Evolutionary conservation across 2,797 vertebrate species (phyloP), one percentile per base, ranked within the genome.

Genomic region (Sebastes trivittatus): DNA sequence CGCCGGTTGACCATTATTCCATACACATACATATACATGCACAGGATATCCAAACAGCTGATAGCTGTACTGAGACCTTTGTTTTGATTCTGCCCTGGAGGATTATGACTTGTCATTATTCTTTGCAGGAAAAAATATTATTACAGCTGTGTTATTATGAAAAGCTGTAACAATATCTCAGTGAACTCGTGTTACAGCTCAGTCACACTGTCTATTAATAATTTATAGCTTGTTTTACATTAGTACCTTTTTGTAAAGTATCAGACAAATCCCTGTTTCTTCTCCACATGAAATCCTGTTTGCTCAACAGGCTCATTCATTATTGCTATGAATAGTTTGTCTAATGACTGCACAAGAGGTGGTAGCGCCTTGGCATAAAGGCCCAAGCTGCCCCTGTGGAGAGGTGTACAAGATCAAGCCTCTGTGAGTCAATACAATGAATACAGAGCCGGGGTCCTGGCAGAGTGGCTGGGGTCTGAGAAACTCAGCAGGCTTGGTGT

Each of bases 401-500:
- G 81, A 58, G 22, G 64, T 67, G 38, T 54, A 49, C 1, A 30
- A 81, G 79, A 36, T 60, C 30, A 5, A 58, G 75, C 38, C 55
- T 67, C 70, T 84, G 27, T 81, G 78, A 60, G 75, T 85, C 82
- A 89, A 60, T 82, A 71, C 72, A 69, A 6, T 83, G 72, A 87
- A 84, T 62, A 76, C 70, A 61, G 34, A 88, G 32, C 49, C 83
- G 36, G 78, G 77, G 67, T 72, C 38, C 82, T 87, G 80, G 71
- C 68, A 78, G 49, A 75, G 76, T 46, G 71, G 30, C 52, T 2
- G 1, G 56, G 38, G 75, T 75, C 83, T 88, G 65, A 92, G 85
- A 92, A 84, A 82, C 82, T 77, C 80, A 83, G 85, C 87, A 88
- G 88, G 83, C 49, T 75, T 16, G 38, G 58, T 61, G 68, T 55